phyloP scores from a whole-genome alignment of 2,797 vertebrate species.

The Pipistrellus pygmaeus region DNA sequence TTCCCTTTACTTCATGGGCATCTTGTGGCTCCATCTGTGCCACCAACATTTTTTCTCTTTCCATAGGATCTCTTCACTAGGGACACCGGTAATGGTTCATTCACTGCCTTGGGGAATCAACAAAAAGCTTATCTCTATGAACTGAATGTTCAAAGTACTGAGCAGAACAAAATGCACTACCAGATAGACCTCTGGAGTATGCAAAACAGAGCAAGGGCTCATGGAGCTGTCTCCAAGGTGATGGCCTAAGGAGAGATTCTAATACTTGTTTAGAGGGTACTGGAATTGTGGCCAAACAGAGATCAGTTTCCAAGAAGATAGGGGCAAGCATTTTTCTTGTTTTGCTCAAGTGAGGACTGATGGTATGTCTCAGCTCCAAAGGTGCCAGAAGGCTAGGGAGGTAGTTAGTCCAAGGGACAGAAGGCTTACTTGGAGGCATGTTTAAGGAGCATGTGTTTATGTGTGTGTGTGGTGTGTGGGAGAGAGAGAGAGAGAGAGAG shows the following conservation, averaged over 20 bases:
- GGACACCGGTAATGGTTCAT: background rate
- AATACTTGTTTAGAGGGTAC: background rate
- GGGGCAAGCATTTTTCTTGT: background rate
- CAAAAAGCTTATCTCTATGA: background rate
- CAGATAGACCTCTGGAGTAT: background rate
- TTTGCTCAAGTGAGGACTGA: conserved; percentile 3
- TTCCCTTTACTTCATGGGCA: background rate
- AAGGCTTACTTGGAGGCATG: background rate
- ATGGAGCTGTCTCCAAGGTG: background rate
- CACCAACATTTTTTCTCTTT: background rate
- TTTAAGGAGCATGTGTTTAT: too few species aligned
- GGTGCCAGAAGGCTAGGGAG: background rate
- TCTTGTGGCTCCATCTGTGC: background rate
- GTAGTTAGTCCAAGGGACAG: background rate
- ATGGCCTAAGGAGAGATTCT: background rate
- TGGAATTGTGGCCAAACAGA: background rate
- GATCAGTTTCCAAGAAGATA: background rate
- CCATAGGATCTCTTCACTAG: background rate
- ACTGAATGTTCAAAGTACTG: background rate
- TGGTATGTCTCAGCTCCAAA: background rate
- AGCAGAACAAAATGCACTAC: background rate
- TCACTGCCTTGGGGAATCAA: background rate
- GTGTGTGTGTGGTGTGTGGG: too few species aligned
- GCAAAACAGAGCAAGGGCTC: background rate
- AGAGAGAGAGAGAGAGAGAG: background rate